phyloP scores from a whole-genome alignment of 2,888 invertebrate genomes.

The Calameuta filiformis region DNA sequence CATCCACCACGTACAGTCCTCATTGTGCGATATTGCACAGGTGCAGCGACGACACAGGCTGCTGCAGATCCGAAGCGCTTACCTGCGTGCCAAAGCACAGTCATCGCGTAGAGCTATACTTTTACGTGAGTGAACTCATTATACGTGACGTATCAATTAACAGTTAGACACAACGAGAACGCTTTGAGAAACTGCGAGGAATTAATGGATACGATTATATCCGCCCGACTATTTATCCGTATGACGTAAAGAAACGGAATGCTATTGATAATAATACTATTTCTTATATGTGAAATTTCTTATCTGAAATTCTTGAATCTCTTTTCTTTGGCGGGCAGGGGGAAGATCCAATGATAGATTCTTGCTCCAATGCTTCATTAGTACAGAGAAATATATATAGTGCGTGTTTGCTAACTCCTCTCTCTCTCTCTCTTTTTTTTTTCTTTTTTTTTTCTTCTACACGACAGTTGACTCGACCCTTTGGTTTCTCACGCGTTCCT shows the following conservation, averaged over 20 bases:
- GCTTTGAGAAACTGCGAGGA: neutral
- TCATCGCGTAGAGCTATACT: constrained; percentile 78
- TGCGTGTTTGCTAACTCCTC: neutral
- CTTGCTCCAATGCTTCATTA: neutral
- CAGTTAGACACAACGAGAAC: neutral
- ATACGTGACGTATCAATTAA: neutral
- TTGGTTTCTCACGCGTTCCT: neutral
- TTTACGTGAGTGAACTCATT: constrained; percentile 77
- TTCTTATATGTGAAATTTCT: neutral
- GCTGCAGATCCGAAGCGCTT: constrained; percentile 78
- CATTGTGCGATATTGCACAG: constrained; percentile 87
- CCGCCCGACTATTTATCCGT: neutral
- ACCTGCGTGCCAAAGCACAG: constrained; percentile 83
- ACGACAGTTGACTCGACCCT: neutral
- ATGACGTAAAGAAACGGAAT: neutral
- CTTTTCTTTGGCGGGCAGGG: neutral
- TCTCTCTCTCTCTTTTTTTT: neutral
- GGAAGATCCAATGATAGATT: neutral
- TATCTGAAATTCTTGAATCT: neutral
- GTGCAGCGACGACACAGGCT: constrained; percentile 89
- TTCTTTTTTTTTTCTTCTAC: neutral
- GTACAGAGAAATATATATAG: neutral
- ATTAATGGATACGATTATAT: neutral
- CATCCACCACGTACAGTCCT: constrained; percentile 82
- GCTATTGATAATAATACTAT: neutral